Evolutionary conservation across 2,113 vertebrate genomes (phyloP).

Genomic region (Spheniscus mendiculus): DNA sequence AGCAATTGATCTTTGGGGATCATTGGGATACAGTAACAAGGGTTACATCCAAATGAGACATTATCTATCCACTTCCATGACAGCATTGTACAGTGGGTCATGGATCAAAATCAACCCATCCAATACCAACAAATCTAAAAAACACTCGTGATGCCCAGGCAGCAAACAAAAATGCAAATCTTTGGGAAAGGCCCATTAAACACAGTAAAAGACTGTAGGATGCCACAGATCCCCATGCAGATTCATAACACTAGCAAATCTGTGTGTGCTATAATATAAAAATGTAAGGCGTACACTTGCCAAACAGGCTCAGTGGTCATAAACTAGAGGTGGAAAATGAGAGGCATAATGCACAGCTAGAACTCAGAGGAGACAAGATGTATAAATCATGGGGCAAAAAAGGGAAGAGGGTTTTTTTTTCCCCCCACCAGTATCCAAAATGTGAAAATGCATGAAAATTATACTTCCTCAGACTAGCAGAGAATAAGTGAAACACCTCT

Average conservation of each 20-base stretch:
- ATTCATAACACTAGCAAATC: background rate
- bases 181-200: background rate
- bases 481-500: background rate
- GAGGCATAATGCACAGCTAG: background rate
- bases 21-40: background rate
- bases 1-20: background rate
- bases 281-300: background rate
- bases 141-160: background rate
- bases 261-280: background rate
- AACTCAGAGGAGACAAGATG: background rate
- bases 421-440: background rate
- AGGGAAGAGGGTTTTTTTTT: background rate
- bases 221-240: background rate
- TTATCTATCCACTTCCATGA: background rate
- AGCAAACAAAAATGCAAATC: background rate
- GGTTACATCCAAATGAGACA: background rate
- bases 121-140: background rate
- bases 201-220: background rate
- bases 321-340: slow-evolving; percentile 29
- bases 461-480: background rate
- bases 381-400: background rate
- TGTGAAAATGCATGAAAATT: background rate
- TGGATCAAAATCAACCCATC: too few relatives aligned
- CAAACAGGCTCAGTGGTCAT: slow-evolving; percentile 2
- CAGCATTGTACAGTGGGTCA: background rate